Percentiles rank a stretch among this genome's conserved stretches.
phyloP scores from a whole-genome alignment of 37 sponge, comb jelly and placozoan species.

The Amphimedon queenslandica region DNA sequence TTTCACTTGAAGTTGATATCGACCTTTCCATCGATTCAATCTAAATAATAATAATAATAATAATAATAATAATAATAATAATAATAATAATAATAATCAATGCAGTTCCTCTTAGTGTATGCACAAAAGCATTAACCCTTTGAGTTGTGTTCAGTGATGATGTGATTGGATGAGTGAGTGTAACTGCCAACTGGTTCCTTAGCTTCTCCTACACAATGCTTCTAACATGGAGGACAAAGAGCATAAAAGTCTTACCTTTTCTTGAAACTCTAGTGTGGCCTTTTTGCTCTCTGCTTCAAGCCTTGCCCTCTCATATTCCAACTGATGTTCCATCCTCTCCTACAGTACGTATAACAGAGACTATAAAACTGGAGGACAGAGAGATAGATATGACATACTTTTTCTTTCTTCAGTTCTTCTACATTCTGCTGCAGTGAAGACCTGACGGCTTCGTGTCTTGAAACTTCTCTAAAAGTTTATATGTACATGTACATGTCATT shows the following conservation, averaged over 20 bases:
- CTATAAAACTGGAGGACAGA: background rate
- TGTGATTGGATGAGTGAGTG: conserved; percentile 9
- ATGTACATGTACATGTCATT: background rate
- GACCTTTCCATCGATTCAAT: conserved; percentile 43
- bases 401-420: conserved; percentile 69
- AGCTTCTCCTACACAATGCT: conserved; percentile 35
- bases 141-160: too few species aligned
- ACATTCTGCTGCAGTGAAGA: conserved; percentile 24
- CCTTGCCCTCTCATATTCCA: conserved; percentile 70
- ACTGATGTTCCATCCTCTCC: conserved; percentile 57
- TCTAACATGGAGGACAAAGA: too few species aligned
- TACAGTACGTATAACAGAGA: conserved; percentile 11
- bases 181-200: conserved; percentile 37
- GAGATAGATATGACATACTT: conserved; percentile 22
- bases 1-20: conserved; percentile 2
- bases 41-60: background rate
- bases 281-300: conserved; percentile 67
- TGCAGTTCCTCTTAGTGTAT: too few species aligned
- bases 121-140: too few species aligned
- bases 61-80: too few species aligned
- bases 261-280: conserved; percentile 52
- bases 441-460: conserved; percentile 52
- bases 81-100: too few species aligned
- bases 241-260: conserved; percentile 37
- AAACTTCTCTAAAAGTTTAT: conserved; percentile 35